Percentiles rank a stretch among this genome's conserved stretches.
Evolutionary conservation across 1,140 invertebrate species (phyloP).

Genomic region (Bombus balteatus): DNA sequence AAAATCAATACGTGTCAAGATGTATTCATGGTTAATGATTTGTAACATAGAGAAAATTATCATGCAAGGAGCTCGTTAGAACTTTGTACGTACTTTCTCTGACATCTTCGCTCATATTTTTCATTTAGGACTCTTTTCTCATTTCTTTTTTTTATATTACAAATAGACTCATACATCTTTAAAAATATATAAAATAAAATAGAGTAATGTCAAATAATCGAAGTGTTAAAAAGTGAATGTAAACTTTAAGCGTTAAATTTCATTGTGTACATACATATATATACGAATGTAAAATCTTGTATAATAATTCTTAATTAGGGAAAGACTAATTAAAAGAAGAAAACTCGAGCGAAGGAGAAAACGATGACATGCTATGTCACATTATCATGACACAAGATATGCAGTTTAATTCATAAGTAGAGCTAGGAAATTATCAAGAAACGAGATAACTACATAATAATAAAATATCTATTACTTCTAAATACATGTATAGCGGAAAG

Average conservation of each 20-base stretch:
- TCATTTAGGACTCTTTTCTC: background rate
- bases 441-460: background rate
- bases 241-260: background rate
- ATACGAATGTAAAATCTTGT: background rate
- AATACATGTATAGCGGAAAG: background rate
- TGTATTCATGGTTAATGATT: constrained; percentile 11
- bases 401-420: constrained; percentile 18
- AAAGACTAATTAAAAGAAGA: constrained; percentile 36
- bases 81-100: constrained; percentile 21
- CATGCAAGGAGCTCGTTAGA: constrained; percentile 25
- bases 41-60: constrained; percentile 23
- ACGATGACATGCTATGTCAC: background rate
- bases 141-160: background rate
- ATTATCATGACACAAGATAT: background rate
- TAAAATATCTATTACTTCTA: background rate
- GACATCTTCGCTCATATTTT: background rate
- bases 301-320: constrained; percentile 19
- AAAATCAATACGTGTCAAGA: constrained; percentile 11
- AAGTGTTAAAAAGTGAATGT: background rate
- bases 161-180: background rate
- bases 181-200: background rate
- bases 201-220: background rate
- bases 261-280: background rate
- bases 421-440: constrained; percentile 12
- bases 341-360: constrained; percentile 21